Evolutionary conservation across 2,888 invertebrate species (phyloP).

Genomic region (Chrysopilus asiliformis): DNA sequence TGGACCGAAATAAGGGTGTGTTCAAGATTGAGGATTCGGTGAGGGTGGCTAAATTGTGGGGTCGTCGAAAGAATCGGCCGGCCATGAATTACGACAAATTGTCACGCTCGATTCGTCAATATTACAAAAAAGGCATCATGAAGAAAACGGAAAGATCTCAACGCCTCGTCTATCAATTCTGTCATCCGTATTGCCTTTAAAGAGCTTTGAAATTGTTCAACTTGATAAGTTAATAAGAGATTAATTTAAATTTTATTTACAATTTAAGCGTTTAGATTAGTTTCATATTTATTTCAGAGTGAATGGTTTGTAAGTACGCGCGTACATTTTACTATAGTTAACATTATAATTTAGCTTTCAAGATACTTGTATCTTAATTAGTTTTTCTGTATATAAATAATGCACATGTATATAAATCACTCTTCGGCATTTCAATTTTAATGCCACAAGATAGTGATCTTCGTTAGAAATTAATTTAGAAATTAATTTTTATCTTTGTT

Average conservation of each 20-base stretch:
- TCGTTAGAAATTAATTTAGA: neutral
- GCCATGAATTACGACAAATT: constrained; percentile 99
- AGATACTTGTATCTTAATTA: constrained; percentile 2
- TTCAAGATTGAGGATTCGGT: constrained; percentile 99
- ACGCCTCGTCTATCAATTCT: constrained; percentile 97
- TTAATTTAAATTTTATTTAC: neutral
- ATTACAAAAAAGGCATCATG: constrained; percentile 99
- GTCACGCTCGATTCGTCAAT: constrained; percentile 92
- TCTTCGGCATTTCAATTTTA: constrained; percentile 12
- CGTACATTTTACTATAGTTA: too few species aligned
- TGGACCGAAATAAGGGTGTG: constrained; percentile 85
- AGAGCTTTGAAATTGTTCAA: neutral
- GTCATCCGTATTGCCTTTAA: constrained; percentile 82
- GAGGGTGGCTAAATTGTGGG: constrained; percentile 95
- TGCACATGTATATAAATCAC: constrained; percentile 5
- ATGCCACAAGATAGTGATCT: constrained; percentile 12
- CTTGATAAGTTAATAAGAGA: neutral
- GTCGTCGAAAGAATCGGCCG: constrained; percentile 92
- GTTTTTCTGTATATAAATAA: constrained; percentile 2
- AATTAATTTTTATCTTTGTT: constrained; percentile 1
- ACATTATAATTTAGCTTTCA: too few species aligned
- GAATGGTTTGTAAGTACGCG: constrained; percentile 1
- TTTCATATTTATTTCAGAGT: neutral
- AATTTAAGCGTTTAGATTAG: neutral
- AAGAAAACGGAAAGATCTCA: constrained; percentile 98